phyloP scores from a whole-genome alignment of 2,797 vertebrate genomes.

The Lateolabrax maculatus region DNA sequence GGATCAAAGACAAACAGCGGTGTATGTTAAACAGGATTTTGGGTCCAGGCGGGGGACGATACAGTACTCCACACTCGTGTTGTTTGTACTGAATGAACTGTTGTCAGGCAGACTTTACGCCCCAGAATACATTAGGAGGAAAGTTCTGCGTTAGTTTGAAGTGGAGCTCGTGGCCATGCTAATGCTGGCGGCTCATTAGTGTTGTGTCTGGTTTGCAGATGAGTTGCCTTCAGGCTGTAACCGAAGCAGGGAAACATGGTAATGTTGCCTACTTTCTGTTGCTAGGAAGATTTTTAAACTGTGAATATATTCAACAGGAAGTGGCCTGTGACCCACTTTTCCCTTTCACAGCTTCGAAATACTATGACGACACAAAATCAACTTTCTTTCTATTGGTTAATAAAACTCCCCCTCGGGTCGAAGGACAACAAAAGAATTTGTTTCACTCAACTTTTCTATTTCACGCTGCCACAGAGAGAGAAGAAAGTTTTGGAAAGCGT shows the following conservation, averaged over 20 bases:
- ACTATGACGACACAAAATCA: no score
- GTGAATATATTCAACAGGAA: not conserved
- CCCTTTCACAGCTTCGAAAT: not conserved
- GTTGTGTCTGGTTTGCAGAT: not conserved
- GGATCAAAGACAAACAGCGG: conserved; percentile 62
- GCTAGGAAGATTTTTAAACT: not conserved
- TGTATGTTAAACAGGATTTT: conserved; percentile 54
- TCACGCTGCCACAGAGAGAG: no score
- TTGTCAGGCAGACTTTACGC: conserved; percentile 53
- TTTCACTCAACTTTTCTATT: no score
- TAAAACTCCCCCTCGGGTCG: no score
- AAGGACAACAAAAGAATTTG: no score
- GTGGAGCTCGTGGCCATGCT: not conserved
- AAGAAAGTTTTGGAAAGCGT: no score
- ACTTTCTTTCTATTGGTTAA: no score
- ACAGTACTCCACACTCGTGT: not conserved
- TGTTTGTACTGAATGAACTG: conserved; percentile 31
- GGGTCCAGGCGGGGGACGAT: conserved; percentile 13
- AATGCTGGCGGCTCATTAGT: conserved; percentile 15
- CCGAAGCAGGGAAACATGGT: not conserved
- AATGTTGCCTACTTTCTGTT: conserved; percentile 19
- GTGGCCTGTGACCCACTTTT: conserved; percentile 25
- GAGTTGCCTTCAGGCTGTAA: not conserved
- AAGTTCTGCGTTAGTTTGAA: not conserved
- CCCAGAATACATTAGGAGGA: conserved; percentile 31